Evolutionary conservation across 1,140 invertebrate genomes (phyloP), one percentile per base, ranked within the genome.

Genomic region (Drosophila dunni): DNA sequence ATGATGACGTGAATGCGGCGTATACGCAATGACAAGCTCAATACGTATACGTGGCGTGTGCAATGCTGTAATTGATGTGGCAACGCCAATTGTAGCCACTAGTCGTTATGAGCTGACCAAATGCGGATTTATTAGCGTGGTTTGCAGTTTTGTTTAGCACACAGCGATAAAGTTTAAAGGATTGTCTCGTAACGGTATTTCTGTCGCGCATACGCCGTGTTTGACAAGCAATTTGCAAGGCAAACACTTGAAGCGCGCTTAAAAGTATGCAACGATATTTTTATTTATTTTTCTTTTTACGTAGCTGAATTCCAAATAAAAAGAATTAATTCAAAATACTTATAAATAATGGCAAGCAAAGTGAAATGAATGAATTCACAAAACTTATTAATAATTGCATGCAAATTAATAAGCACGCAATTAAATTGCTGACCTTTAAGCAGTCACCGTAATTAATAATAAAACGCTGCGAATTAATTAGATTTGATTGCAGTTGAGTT

Each of bases 121-220:
- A 76, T 66, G 56, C 34, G 38, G 46, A 76, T 72, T 76, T 76
- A 76, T 72, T 60, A 40, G 51, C 42, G 15, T 11, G 13, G 24
- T 48, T 64, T 40, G 51, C 10, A 5, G 10, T 58, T 64, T 53
- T 7, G 48, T 56, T 38, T 15, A 15, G 11, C 29, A 51, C 7
- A 20, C 11, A 20, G 33, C 9, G 53, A 46, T 36, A 8, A 17
- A 53, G n/a, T 53, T 53, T 36, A 53, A 53, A 36, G 29, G 50
- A 51, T 51, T 34, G 29, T 34, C 50, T 13, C 24, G 1, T 1
- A 15, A 8, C 15, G 8, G n/a, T 51, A 34, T 51, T 51, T 48
- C 1, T 24, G 8, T 13, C 7, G n/a, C 29, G 24, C 24, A 29
- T 29, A 29, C 24, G 24, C 24, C 24, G 5, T 29, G 9, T 24